Percentiles rank a stretch among this genome's conserved stretches.
These are phyloP conservation scores for Siphamia tubifer DNA, from an alignment of 2,113 vertebrate genomes.

Conservation along the genomic window DNA sequence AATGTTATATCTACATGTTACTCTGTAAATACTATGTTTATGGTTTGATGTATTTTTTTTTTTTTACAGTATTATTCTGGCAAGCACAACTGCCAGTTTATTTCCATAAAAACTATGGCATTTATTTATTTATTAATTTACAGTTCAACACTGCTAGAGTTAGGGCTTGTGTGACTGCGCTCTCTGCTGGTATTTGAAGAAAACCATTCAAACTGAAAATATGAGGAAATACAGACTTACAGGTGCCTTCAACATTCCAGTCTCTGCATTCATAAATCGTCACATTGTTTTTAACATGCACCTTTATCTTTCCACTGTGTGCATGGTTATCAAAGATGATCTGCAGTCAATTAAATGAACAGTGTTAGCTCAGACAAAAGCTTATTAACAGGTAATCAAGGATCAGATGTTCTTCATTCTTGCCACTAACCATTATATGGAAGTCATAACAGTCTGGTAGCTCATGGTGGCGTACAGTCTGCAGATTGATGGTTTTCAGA, in stretches of 20 bases:
- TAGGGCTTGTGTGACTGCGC: not conserved
- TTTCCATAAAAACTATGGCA: too few species aligned
- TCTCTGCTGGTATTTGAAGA: slow-evolving; percentile 1
- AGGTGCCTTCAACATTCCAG: slow-evolving; percentile 87
- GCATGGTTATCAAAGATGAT: slow-evolving; percentile 91
- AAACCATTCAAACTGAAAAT: not conserved
- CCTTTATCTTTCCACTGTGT: slow-evolving; percentile 91
- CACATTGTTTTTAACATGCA: slow-evolving; percentile 85
- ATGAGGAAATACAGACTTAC: slow-evolving; percentile 78
- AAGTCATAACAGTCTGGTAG: slow-evolving; percentile 95
- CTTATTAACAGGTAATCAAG: too few species aligned
- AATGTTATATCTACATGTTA: too few species aligned
- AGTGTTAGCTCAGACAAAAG: not conserved
- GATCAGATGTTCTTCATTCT: not conserved
- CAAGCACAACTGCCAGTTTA: too few species aligned
- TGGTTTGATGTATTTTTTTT: too few species aligned
- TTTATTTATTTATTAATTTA: too few species aligned
- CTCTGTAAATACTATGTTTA: too few species aligned
- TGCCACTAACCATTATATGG: slow-evolving; percentile 81
- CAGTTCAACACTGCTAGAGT: too few species aligned
- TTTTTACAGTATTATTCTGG: too few species aligned
- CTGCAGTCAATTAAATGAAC: slow-evolving; percentile 67
- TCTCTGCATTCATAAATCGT: slow-evolving; percentile 89
- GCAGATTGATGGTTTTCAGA: slow-evolving; percentile 94
- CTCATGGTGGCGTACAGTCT: slow-evolving; percentile 90